Base-by-base conservation (phyloP, 2,113 vertebrate genomes). In the Pluvialis apricaria region DNA sequence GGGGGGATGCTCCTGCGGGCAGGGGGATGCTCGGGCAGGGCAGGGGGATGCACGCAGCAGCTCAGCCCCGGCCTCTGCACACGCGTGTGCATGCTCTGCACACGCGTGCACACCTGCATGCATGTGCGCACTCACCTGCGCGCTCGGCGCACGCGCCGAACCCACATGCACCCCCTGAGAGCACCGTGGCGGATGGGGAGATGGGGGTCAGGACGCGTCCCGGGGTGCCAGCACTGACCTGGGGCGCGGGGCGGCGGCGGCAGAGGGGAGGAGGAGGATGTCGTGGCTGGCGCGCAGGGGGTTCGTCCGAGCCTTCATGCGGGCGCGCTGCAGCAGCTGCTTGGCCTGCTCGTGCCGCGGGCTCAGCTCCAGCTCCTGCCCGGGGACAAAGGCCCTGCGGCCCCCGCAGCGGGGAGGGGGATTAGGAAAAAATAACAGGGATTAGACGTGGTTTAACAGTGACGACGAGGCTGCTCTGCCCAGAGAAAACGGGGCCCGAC, bases 251-350 rank as follows among this genome's bases (percentile, higher is more conserved):
- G 96, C 65, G 25, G 97, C 62, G 40, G 97, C 61, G 70, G 97
- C 55, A 54, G 98, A 61, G 58, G 98, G 95, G 45, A 99, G 98
- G 70, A 98, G 96, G 40, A 98, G 96, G 92, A 99, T 99, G 97
- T 98, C 98, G 96, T 99, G 99, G 98, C 98, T 99, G 92, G 99
- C 99, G 70, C 98, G 99, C 92, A 99, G 97, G 3, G 99, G 99
- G 91, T 98, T 98, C 29, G 98, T 98, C 62, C 98, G 98, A 95
- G 99, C 99, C 98, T 99, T 99, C 97, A 99, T 98, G 71, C 99
- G 98, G 38, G 99, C 99, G 52, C 97, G 97, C 96, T 99, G 99
- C 95, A 99, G 98, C 92, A 99, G 98, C 94, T 98, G 98, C 97
- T 99, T 99, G 95, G 98, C 99, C 96, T 99, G 98, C 95, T 99